Base-by-base conservation (phyloP, 2,797 vertebrate genomes). In the Halcyon chelicuti region DNA sequence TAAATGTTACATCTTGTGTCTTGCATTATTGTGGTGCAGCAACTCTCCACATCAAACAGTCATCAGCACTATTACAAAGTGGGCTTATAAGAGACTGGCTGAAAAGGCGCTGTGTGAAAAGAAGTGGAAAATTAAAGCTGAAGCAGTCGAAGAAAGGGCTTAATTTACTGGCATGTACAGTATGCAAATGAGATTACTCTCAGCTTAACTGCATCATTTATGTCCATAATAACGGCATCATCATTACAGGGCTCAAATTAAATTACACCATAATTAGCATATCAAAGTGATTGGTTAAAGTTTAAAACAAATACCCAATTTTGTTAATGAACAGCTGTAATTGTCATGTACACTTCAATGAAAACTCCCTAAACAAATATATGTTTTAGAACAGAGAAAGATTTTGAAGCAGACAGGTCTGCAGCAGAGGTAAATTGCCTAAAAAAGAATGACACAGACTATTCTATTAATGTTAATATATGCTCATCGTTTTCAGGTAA, bases 141-240 rank as follows among this genome's bases (percentile, higher is more conserved):
- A 99, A 99, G 99, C 99, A 97, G 99, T 96, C 97, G 99, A 99
- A 99, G 98, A 99, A 98, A 99, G 98, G 98, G 99, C 99, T 99
- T 99, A 99, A 99, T 99, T 99, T 99, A 99, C 99, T 99, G 99
- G 99, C 99, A 99, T 99, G 99, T 99, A 99, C 99, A 99, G 99
- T 99, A 99, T 99, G 99, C 99, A 99, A 99, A 99, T 99, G 99
- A 99, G 99, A 99, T 99, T 99, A 99, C 99, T 99, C 99, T 99
- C 99, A 99, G 99, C 99, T 99, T 99, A 99, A 99, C 99, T 99
- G 99, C 99, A 99, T 99, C 99, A 99, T 99, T 99, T 99, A 99
- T 99, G 99, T 99, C 99, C 99, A 99, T 99, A 99, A 99, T 99
- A 99, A 99, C 99, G 98, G 99, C 99, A 99, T 99, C 99, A 99